Evolutionary conservation across 2,797 vertebrate genomes (phyloP).

Genomic region (Parauchenoglanis punctatus): DNA sequence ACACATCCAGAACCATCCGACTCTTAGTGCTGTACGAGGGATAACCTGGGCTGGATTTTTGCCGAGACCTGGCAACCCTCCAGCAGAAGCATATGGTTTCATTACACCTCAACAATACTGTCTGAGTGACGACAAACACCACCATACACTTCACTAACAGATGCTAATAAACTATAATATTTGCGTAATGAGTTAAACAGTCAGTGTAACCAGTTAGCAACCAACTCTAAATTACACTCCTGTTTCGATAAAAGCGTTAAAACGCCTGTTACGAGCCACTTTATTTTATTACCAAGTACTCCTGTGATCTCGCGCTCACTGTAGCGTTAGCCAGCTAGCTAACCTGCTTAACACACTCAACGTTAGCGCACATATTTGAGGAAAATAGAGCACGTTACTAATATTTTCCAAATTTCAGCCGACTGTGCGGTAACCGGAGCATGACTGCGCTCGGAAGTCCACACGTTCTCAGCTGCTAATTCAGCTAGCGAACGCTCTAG

Average conservation of each 20-base stretch:
- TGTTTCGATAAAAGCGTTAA: background rate
- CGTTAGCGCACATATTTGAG: background rate
- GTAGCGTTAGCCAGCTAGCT: no score
- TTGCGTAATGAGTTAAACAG: background rate
- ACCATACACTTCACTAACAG: background rate
- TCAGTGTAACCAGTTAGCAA: background rate
- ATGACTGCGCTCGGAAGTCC: background rate
- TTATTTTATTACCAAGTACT: background rate
- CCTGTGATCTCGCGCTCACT: background rate
- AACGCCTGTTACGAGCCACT: background rate
- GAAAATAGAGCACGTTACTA: background rate
- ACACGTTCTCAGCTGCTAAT: background rate
- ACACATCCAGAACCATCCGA: no score
- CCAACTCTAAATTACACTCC: no score
- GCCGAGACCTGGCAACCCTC: background rate
- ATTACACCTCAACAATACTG: background rate
- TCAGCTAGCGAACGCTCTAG: background rate
- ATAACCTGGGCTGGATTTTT: no score
- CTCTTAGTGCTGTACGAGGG: background rate
- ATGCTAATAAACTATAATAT: no score
- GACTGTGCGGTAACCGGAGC: background rate
- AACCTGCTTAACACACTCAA: background rate
- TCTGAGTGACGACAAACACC: background rate
- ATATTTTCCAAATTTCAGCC: background rate
- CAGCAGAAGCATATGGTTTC: slow-evolving; percentile 3